Conservation (phyloP, 2,888 invertebrate species). For the Drosophila mayaguana region DNA sequence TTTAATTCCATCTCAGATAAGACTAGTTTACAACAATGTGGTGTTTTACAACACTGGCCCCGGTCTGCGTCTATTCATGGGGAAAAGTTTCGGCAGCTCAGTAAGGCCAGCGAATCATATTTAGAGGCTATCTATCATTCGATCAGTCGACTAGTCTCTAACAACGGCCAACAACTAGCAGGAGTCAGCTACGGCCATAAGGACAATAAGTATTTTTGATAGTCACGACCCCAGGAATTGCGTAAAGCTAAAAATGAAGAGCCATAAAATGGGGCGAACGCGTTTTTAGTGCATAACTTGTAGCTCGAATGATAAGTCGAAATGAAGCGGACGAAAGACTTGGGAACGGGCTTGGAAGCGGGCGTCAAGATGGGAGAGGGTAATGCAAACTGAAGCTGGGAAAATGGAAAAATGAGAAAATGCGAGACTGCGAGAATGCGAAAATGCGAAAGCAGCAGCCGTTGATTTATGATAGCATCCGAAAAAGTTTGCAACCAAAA, state of each 20-base stretch:
- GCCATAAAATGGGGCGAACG: conserved; percentile 49
- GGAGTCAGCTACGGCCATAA: conserved; percentile 14
- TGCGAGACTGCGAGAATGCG: not conserved
- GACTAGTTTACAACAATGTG: not conserved
- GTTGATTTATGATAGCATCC: conserved; percentile 70
- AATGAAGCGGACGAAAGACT: conserved; percentile 52
- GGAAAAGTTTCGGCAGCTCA: too few relatives aligned
- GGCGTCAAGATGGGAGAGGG: not conserved
- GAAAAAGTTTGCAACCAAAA: conserved; percentile 64
- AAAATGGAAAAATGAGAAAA: not conserved
- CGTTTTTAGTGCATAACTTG: conserved; percentile 68
- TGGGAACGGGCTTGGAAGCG: not conserved
- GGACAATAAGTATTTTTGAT: conserved; percentile 63
- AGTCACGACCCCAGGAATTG: conserved; percentile 64
- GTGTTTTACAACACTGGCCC: not conserved
- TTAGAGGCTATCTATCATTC: conserved; percentile 5
- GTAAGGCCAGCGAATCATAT: not conserved
- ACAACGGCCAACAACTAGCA: not conserved
- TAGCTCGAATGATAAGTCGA: conserved; percentile 66
- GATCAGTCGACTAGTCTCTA: not conserved
- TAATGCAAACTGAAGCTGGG: not conserved
- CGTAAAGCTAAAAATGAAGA: conserved; percentile 54
- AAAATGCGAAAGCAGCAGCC: conserved; percentile 20
- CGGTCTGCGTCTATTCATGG: too few relatives aligned
- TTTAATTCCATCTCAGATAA: not conserved